Base-by-base conservation (phyloP, 2,888 invertebrate species). In the Theodoxus fluviatilis region DNA sequence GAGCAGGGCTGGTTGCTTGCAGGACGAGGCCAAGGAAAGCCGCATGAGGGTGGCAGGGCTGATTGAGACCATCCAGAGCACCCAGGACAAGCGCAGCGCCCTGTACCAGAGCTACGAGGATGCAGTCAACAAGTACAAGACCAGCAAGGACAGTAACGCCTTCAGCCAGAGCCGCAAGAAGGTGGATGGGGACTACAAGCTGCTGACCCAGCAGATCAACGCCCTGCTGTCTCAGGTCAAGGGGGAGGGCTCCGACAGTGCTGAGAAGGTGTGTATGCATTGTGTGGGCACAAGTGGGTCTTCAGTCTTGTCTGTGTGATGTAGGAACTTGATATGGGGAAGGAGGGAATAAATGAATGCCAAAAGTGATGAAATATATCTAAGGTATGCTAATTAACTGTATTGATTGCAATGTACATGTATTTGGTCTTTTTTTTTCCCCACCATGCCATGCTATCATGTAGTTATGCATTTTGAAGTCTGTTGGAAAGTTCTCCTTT, bases 51-150 rank as follows among this genome's bases (percentile, higher is more conserved):
- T 89, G 35, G 85, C 88, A 33, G 86, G 88, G 61, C 76, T 87
- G 71, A 76, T 88, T n/a, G 91, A 91, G 79, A 89, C 90, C 73
- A 88, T 91, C 2, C 86, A 91, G 71, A 88, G 88, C 40, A 88
- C 89, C 37, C 91, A 92, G 78, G 91, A 91, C 78, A 89, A 90
- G 69, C 88, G 92, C 67, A 90, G 90, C 52, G 87, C 88, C 28
- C 88, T 91, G 25, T 92, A 92, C 81, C 90, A 90, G 78, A 88
- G 88, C 68, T 89, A 91, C 73, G 91, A 91, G 76, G 90, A 91
- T 72, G 90, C 91, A 66, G 85, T 92, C 52, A 88, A 88, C 74
- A 89, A 90, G 77, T 89, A 90, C 73, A 92, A 92, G 83, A 82
- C 89, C 1, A 90, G 87, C 76, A 92, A 91, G 80, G 91, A 92